Evolutionary conservation across 2,888 invertebrate species (phyloP).

Genomic region (Drosophila maculinotata): DNA sequence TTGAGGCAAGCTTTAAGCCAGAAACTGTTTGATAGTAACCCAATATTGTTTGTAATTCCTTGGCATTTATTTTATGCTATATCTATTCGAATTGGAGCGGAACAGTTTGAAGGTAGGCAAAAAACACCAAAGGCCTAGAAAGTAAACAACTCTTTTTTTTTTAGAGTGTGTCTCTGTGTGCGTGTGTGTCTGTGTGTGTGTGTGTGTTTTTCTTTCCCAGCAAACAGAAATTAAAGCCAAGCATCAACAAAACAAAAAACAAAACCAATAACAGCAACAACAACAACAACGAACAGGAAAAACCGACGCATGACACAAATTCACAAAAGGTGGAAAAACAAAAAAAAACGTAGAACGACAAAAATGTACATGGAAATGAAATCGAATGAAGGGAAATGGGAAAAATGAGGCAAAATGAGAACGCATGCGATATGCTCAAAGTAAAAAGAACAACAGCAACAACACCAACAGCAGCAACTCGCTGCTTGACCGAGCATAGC

Average conservation of each 20-base stretch:
- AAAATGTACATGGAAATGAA: constrained; percentile 73
- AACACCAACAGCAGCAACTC: constrained; percentile 37
- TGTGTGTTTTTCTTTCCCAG: constrained; percentile 77
- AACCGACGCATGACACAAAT: constrained; percentile 77
- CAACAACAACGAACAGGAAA: constrained; percentile 52
- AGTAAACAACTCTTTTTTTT: constrained; percentile 42
- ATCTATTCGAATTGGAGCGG: constrained; percentile 49
- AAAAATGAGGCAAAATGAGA: constrained; percentile 55
- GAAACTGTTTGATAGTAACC: not conserved
- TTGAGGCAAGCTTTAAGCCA: too few species aligned
- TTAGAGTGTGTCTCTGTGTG: not conserved
- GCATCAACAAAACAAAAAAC: constrained; percentile 33
- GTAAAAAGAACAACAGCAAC: constrained; percentile 32
- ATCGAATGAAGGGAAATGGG: constrained; percentile 63
- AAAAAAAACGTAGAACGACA: constrained; percentile 47
- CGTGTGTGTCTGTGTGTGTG: not conserved
- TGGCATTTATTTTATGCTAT: constrained; percentile 8
- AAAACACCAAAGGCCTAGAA: constrained; percentile 7
- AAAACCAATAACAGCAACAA: constrained; percentile 25
- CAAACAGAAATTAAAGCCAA: constrained; percentile 72
- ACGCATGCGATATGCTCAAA: constrained; percentile 28
- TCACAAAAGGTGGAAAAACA: constrained; percentile 63
- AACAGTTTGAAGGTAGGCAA: constrained; percentile 44
- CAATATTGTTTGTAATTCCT: constrained; percentile 1
- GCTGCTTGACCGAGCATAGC: constrained; percentile 72